Evolutionary conservation across 2,888 invertebrate species (phyloP).

Genomic region (Linyphia triangularis): DNA sequence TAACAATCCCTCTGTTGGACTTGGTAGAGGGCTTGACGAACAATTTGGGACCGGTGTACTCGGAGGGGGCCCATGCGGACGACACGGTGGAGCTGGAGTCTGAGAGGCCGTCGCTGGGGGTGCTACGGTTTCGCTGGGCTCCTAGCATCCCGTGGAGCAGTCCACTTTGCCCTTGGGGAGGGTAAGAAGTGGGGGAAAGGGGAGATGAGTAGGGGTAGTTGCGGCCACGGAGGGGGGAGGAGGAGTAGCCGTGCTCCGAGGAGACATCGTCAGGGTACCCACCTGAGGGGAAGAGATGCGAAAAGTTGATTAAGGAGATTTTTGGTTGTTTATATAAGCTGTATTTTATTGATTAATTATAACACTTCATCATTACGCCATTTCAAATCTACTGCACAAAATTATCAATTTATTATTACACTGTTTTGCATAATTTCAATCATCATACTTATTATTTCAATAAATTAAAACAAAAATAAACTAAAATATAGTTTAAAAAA

Average conservation of each 20-base stretch:
- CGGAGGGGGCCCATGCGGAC: slow-evolving; percentile 74
- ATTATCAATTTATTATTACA: no score
- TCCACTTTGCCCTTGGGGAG: slow-evolving; percentile 48
- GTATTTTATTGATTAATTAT: no score
- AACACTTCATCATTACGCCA: no score
- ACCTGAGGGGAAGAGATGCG: slow-evolving; percentile 25
- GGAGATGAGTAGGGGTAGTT: slow-evolving; percentile 67
- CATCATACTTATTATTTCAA: no score
- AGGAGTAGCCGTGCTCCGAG: slow-evolving; percentile 68
- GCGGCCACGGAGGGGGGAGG: slow-evolving; percentile 54
- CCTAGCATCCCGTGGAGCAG: slow-evolving; percentile 42
- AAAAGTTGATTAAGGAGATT: no score
- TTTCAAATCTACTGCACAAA: no score
- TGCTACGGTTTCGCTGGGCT: slow-evolving; percentile 47
- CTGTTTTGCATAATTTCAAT: no score
- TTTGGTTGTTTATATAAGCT: no score
- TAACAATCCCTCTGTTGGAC: slow-evolving; percentile 96
- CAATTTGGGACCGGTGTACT: slow-evolving; percentile 88
- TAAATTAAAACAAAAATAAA: no score
- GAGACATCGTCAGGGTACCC: slow-evolving; percentile 68
- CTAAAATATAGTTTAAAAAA: no score
- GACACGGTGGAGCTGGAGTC: slow-evolving; percentile 76
- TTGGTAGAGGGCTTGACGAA: slow-evolving; percentile 98
- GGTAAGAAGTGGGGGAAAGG: slow-evolving; percentile 63
- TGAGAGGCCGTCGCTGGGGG: slow-evolving; percentile 76